Base-by-base conservation (phyloP, 1,140 invertebrate genomes). In the Reticulitermes speratus region DNA sequence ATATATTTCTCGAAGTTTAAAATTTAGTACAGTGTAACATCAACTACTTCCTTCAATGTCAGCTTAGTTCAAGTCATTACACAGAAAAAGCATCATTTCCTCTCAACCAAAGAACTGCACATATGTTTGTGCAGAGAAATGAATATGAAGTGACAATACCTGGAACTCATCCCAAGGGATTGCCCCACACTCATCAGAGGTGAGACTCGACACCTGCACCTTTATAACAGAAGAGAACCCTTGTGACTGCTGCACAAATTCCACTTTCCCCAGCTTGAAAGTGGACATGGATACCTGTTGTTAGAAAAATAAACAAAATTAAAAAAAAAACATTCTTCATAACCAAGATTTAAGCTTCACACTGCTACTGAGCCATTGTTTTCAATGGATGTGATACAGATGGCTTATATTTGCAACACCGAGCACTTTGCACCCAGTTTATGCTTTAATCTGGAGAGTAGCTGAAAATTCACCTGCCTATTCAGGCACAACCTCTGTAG, bases 81-180 rank as follows among this genome's bases (percentile, higher is more conserved):
- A 75, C 8, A 75, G 0, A 30, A 75, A 75, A 30, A 30, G n/a
- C 65, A 75, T 25, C n/a, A 30, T 16, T 12, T 30, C 52, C 65
- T 75, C 65, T 30, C 65, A 75, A 75, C 2, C 25, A 75, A 5
- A 55, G 30, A 75, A 75, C 1, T 30, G n/a, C n/a, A 25, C 65
- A 75, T 14, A 30, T 75, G 25, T 30, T 30, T 75, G n/a, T 8
- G 65, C 65, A n/a, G 65, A 75, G n/a, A 0, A 75, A 8, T 2
- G 30, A 75, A 65, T 23, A 65, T 65, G 14, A 23, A 23, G 48
- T 84, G 82, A 32, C 30, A 55, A 83, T 91, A 97, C 96, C 95
- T 98, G 97, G 92, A 99, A 96, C 92, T 98, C 97, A 90, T 98
- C 97, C 95, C 97, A 98, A 8, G 96, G 95, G 89, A 98, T 97